phyloP scores from a whole-genome alignment of 2,888 invertebrate species.

The Drosophila atroscutellata region DNA sequence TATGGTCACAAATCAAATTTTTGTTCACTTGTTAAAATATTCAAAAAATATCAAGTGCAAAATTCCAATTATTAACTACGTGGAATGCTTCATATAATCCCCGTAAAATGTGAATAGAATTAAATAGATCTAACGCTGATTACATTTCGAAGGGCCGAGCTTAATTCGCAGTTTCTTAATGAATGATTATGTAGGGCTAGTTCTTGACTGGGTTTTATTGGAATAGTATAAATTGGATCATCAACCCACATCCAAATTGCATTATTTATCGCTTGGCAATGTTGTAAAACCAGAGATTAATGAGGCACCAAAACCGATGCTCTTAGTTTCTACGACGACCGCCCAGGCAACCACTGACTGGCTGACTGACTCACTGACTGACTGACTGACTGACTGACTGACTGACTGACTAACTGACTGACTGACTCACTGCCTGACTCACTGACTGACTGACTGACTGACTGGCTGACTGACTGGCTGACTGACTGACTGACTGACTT shows the following conservation, averaged over 20 bases:
- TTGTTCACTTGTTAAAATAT: not conserved
- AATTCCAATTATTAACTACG: not conserved
- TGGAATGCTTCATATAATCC: not conserved
- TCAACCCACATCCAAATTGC: conserved; percentile 17
- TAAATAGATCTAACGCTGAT: not conserved
- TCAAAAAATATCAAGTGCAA: not conserved
- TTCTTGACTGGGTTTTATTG: not conserved
- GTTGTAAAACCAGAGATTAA: conserved; percentile 40
- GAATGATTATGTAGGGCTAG: not conserved
- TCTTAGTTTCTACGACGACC: conserved; percentile 40
- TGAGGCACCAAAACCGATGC: conserved; percentile 33
- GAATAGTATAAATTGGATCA: not conserved
- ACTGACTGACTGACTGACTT: conserved; percentile 24
- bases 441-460: conserved; percentile 40
- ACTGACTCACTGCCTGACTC: not conserved
- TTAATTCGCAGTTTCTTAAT: not conserved
- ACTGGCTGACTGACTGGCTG: conserved; percentile 42
- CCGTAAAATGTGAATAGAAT: not conserved
- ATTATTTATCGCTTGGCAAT: conserved; percentile 23
- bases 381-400: conserved; percentile 44
- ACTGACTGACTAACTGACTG: conserved; percentile 30
- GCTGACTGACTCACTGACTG: conserved; percentile 23
- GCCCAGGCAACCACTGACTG: conserved; percentile 2
- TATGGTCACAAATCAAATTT: not conserved
- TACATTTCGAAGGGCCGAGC: too few species aligned